Conservation (phyloP, 2,113 vertebrate species). For the Podarcis cretensis region DNA sequence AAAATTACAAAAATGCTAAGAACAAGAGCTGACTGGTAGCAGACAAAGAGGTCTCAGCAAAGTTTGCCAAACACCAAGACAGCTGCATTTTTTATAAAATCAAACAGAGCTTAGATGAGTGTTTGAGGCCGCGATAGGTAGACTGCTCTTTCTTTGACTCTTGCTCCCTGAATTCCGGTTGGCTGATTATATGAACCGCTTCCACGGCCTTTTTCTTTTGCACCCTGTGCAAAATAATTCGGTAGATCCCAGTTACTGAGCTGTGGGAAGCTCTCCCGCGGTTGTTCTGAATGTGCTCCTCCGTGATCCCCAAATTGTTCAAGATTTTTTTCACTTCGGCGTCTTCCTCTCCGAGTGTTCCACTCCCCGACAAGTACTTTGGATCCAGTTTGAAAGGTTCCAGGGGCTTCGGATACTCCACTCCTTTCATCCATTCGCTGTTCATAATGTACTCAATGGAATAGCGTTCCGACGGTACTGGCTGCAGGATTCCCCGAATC, state of each 20-base stretch:
- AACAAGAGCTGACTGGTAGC: constrained; percentile 43
- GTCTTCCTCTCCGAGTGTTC: constrained; percentile 84
- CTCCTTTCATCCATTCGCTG: constrained; percentile 89
- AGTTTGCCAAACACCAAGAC: constrained; percentile 22
- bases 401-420: constrained; percentile 85
- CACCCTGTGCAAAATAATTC: constrained; percentile 89
- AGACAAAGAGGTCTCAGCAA: constrained; percentile 48
- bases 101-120: constrained; percentile 93
- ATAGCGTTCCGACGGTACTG: constrained; percentile 82
- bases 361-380: constrained; percentile 78
- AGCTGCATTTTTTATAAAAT: constrained; percentile 84
- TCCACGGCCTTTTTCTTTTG: constrained; percentile 87
- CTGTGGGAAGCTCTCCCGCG: constrained; percentile 87
- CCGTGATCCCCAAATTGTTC: constrained; percentile 87
- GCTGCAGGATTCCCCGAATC: constrained; percentile 88
- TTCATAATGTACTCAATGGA: constrained; percentile 88
- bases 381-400: constrained; percentile 91
- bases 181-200: constrained; percentile 76
- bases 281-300: constrained; percentile 91
- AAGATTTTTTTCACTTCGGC: constrained; percentile 84
- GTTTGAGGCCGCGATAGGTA: constrained; percentile 81
- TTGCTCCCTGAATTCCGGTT: constrained; percentile 70
- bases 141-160: constrained; percentile 80
- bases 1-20: constrained; percentile 68
- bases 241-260: constrained; percentile 90